Base-by-base conservation (phyloP, 2,797 vertebrate species). In the Chromobotia macracanthus region DNA sequence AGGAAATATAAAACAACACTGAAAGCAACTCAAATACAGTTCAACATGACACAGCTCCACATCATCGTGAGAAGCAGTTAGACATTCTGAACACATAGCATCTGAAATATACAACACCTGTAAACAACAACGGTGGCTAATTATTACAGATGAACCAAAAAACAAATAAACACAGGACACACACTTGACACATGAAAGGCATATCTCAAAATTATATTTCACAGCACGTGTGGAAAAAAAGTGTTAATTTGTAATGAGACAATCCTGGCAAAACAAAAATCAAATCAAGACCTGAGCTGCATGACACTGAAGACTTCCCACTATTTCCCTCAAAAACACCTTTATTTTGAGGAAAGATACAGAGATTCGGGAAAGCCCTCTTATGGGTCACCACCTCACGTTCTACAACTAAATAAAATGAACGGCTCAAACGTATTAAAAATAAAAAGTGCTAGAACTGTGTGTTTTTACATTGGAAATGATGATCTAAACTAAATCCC, bases 1-100 rank as follows among this genome's bases (percentile, higher is more conserved):
- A 86, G 89, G 90, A 92, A 95, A 96, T 95, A 95, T 96, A 96
- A 94, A 96, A 96, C 94, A 96, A 97, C 94, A 90, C 95, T 95
- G 95, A 71, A 94, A 93, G 93, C 88, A 84, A 86, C 86, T 85
- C 74, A 74, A 87, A 90, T 88, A 93, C 90, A 91, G 85, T 91
- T 90, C 89, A 90, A 93, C 83, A 88, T 83, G 90, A 90, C 88
- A 80, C 69, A 75, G 79, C 72, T 81, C 3, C 55, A 84, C 82
- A 64, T 74, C 80, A 81, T 77, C 81, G 72, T 74, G 35, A 75
- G 87, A 90, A 91, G 91, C 92, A 86, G 87, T 90, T 89, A 89
- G 88, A 89, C 66, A 69, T 83, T 67, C 83, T 73, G 7, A 77
- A 82, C 81, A 84, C 38, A 80, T 72, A 66, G 69, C 73, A 80